phyloP scores from a whole-genome alignment of 2,113 vertebrate species.

The Madoqua kirkii region DNA sequence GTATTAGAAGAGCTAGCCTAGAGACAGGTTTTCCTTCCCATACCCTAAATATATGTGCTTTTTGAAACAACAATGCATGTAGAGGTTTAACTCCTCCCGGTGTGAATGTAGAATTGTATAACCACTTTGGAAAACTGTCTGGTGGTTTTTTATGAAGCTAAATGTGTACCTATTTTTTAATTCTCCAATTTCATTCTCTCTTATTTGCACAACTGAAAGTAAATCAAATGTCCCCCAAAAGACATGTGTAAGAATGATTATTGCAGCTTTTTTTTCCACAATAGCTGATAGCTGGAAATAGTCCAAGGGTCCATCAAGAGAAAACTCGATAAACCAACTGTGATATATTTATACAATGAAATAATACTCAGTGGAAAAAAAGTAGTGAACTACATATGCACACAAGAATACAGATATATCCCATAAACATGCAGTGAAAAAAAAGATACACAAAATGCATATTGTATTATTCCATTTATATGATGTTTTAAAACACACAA shows the following conservation, averaged over 20 bases:
- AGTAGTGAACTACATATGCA: not conserved
- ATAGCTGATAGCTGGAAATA: not conserved
- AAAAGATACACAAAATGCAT: not conserved
- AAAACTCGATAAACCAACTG: not conserved
- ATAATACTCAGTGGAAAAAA: not conserved
- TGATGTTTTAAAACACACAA: not conserved
- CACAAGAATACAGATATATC: not conserved
- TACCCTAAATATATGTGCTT: not conserved
- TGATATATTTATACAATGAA: not conserved
- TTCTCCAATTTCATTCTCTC: not conserved
- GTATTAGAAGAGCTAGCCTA: slow-evolving; percentile 54
- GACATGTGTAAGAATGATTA: not conserved
- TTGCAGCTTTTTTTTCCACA: not conserved
- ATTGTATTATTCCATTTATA: not conserved
- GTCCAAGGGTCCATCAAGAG: not conserved
- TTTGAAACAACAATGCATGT: not conserved
- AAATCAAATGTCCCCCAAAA: slow-evolving; percentile 6
- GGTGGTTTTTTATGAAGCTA: not conserved
- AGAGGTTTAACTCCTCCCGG: not conserved
- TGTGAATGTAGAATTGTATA: not conserved
- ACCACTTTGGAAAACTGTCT: not conserved
- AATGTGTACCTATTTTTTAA: not conserved
- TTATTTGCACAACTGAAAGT: slow-evolving; percentile 25
- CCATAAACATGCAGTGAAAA: not conserved
- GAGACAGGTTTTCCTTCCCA: slow-evolving; percentile 32